Conservation (phyloP, 1,140 invertebrate genomes). For the Aphidius ervi region DNA sequence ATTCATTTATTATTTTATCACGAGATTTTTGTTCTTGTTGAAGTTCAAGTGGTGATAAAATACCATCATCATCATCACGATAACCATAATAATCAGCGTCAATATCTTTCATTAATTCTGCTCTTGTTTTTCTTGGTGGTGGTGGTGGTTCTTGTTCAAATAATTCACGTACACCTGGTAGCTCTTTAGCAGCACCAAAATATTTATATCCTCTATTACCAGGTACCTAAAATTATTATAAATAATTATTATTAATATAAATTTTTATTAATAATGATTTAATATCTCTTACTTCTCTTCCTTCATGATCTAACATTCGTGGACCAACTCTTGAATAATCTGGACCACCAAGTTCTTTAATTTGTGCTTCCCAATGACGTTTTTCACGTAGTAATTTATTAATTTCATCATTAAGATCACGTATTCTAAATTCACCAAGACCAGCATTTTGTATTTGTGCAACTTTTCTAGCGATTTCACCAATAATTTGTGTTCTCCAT, state of each 20-base stretch:
- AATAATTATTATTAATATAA: neutral
- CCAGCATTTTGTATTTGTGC: slow-evolving; percentile 99
- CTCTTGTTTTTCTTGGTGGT: slow-evolving; percentile 84
- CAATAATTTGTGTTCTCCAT: slow-evolving; percentile 92
- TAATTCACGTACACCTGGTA: slow-evolving; percentile 94
- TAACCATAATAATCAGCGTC: slow-evolving; percentile 99
- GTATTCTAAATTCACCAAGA: slow-evolving; percentile 94
- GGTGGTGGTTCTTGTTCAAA: slow-evolving; percentile 94
- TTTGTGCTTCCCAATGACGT: slow-evolving; percentile 96
- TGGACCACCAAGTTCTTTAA: slow-evolving; percentile 90
- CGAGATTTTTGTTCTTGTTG: slow-evolving; percentile 71
- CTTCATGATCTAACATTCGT: slow-evolving; percentile 92
- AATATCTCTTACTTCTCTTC: slow-evolving; percentile 58
- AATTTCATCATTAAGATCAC: slow-evolving; percentile 99
- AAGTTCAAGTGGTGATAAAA: slow-evolving; percentile 84
- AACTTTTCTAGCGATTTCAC: slow-evolving; percentile 98
- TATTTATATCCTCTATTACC: slow-evolving; percentile 99
- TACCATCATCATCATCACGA: slow-evolving; percentile 95
- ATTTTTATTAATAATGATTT: neutral
- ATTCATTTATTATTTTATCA: slow-evolving; percentile 60
- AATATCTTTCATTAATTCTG: slow-evolving; percentile 96
- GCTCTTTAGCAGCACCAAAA: slow-evolving; percentile 97
- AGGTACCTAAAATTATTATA: slow-evolving; percentile 58
- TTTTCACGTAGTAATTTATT: slow-evolving; percentile 95
- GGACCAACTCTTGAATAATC: slow-evolving; percentile 91